These are phyloP conservation scores for Eupithecia subfuscata DNA, from an alignment of 2,888 invertebrate genomes.

Conservation along the genomic window DNA sequence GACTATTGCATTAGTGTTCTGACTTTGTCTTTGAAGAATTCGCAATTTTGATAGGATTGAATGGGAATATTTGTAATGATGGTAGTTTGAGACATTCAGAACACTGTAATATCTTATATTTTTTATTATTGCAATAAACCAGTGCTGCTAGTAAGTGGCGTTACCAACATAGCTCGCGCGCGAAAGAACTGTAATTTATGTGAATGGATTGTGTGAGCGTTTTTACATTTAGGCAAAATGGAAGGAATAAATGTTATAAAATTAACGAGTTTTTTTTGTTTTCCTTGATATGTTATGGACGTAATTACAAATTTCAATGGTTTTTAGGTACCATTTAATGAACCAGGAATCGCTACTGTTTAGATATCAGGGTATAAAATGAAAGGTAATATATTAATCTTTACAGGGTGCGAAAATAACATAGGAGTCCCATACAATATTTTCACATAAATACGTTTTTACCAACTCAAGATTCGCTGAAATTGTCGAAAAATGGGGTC, in stretches of 20 bases:
- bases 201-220: conserved; percentile 29
- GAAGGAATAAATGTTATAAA: conserved; percentile 27
- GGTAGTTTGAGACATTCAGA: not conserved
- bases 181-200: conserved; percentile 20
- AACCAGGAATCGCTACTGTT: no score
- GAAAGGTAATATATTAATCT: no score
- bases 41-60: not conserved
- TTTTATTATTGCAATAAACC: not conserved
- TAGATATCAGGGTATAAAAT: no score
- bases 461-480: no score
- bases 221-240: conserved; percentile 21
- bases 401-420: no score
- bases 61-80: not conserved
- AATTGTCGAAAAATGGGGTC: no score
- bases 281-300: no score
- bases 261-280: not conserved
- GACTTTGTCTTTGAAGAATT: not conserved
- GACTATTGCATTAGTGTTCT: not conserved
- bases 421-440: no score
- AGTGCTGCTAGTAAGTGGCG: not conserved
- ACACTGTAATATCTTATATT: not conserved
- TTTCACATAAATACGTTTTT: no score
- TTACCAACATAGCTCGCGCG: not conserved
- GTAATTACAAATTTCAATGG: no score
- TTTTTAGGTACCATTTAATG: no score